A percentile compares a stretch with the other conserved stretches of the same genome.
These are phyloP conservation scores for Temnothorax ravouxi DNA, from an alignment of 2,888 invertebrate genomes.

Conservation along the genomic window DNA sequence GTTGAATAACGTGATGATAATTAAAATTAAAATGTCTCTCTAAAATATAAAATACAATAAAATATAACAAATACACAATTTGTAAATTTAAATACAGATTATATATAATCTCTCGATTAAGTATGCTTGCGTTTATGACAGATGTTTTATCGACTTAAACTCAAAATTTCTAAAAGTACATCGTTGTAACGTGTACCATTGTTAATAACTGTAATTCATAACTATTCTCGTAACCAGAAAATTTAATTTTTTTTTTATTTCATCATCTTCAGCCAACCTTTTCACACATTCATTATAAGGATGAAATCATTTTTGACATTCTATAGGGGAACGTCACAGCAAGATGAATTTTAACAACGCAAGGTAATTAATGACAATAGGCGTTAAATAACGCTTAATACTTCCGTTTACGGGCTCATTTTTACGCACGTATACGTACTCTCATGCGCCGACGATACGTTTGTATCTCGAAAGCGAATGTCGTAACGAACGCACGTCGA, in stretches of 20 bases:
- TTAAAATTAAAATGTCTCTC: not conserved
- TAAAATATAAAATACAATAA: not conserved
- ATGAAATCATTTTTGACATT: not conserved
- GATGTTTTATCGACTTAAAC: not conserved
- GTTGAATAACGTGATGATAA: not conserved
- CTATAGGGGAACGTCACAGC: too few species aligned
- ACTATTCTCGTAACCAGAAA: not conserved
- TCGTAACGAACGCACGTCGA: constrained; percentile 34
- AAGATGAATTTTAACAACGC: not conserved
- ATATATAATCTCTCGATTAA: not conserved
- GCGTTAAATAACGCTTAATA: not conserved
- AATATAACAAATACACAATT: not conserved
- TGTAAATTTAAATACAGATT: not conserved
- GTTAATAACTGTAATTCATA: not conserved
- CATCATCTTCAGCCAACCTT: not conserved
- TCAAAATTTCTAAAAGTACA: not conserved
- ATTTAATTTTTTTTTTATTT: not conserved
- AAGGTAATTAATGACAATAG: not conserved
- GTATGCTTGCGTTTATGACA: not conserved
- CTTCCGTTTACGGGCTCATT: not conserved
- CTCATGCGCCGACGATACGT: not conserved
- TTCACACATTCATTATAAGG: constrained; percentile 1
- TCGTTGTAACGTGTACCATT: not conserved
- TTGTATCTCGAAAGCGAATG: constrained; percentile 42
- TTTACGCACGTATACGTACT: not conserved